Evolutionary conservation across 2,797 vertebrate species (phyloP).

Genomic region (Myotis findleyi): DNA sequence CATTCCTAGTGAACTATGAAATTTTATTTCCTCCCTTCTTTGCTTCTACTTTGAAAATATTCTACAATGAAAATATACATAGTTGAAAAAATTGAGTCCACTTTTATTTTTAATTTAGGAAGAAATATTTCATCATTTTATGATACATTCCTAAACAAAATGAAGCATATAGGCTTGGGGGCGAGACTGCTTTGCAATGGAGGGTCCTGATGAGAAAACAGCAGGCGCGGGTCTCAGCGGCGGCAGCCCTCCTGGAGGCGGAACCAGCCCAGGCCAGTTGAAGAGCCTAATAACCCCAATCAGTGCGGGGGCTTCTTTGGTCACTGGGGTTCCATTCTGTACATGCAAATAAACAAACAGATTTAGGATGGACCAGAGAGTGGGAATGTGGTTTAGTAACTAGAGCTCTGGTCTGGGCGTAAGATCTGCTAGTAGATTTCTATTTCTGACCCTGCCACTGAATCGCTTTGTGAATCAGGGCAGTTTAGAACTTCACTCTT

Average conservation of each 20-base stretch:
- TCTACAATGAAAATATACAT: conserved; percentile 7
- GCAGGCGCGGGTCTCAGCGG: neutral
- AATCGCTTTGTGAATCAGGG: neutral
- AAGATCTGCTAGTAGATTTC: neutral
- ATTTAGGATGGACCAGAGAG: neutral
- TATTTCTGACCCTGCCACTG: neutral
- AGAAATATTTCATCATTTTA: conserved; percentile 2
- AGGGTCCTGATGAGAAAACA: neutral
- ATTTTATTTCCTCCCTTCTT: conserved; percentile 59
- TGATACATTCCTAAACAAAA: neutral
- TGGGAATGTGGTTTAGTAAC: neutral
- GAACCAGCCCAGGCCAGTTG: neutral
- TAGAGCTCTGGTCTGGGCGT: neutral
- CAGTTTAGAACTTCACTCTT: neutral
- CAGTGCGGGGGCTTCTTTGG: neutral
- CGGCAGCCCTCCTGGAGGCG: rapidly evolving
- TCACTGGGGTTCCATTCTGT: neutral
- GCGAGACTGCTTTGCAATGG: neutral
- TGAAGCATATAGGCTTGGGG: neutral
- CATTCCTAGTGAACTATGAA: neutral
- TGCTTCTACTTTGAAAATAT: conserved; percentile 18
- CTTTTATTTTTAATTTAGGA: conserved; percentile 18
- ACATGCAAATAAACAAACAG: neutral
- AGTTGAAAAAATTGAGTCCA: neutral
- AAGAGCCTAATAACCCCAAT: neutral